A percentile compares a stretch with the other conserved stretches of the same genome.
Evolutionary conservation across 2,888 invertebrate species (phyloP).

Genomic region (Oegoconia quadripuncta): DNA sequence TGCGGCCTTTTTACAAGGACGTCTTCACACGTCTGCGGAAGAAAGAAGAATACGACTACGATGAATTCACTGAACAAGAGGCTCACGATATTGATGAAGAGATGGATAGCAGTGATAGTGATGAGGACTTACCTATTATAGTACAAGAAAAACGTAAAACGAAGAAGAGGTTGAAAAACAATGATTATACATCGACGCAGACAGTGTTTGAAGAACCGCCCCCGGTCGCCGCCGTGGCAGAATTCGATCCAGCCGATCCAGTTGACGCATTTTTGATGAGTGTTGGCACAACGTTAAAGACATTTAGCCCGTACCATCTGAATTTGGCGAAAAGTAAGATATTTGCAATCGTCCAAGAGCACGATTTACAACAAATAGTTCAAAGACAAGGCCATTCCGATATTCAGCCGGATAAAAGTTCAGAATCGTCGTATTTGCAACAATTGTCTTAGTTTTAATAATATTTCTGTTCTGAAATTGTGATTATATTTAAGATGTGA

Average conservation of each 20-base stretch:
- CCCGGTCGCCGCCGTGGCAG: slow-evolving; percentile 26
- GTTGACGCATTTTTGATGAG: slow-evolving; percentile 65
- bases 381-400: slow-evolving; percentile 38
- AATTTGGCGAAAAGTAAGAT: slow-evolving; percentile 71
- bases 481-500: too few relatives aligned
- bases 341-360: slow-evolving; percentile 66
- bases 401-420: slow-evolving; percentile 24
- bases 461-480: neutral
- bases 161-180: slow-evolving; percentile 24
- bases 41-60: slow-evolving; percentile 17
- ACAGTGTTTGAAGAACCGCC: slow-evolving; percentile 30
- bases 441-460: slow-evolving; percentile 12
- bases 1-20: slow-evolving; percentile 60
- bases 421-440: too few relatives aligned
- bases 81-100: neutral
- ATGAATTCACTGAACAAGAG: slow-evolving; percentile 36
- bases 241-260: slow-evolving; percentile 54
- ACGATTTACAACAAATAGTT: slow-evolving; percentile 68
- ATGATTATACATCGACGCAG: slow-evolving; percentile 27
- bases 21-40: slow-evolving; percentile 24
- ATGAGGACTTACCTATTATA: slow-evolving; percentile 18
- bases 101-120: slow-evolving; percentile 5
- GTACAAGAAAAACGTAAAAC: slow-evolving; percentile 24
- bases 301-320: slow-evolving; percentile 64
- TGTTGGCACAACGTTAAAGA: slow-evolving; percentile 62